A percentile compares a stretch with the other conserved stretches of the same genome.
Evolutionary conservation across 1,140 invertebrate genomes (phyloP).

Genomic region (Drosophila biarmipes): DNA sequence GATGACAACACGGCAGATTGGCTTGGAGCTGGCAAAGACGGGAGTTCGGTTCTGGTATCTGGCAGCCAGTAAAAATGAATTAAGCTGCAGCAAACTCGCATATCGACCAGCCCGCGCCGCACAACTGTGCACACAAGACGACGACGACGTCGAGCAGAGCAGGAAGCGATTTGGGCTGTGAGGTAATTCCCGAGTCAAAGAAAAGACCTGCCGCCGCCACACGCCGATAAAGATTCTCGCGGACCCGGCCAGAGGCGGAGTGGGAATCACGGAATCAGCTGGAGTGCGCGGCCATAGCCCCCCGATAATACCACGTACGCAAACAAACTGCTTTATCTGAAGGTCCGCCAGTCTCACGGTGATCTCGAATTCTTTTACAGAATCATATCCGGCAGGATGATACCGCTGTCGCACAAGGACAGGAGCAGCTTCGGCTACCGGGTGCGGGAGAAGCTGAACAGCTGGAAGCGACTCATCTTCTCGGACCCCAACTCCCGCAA

Average conservation of each 20-base stretch:
- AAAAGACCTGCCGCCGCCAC: slow-evolving; percentile 38
- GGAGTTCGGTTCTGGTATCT: slow-evolving; percentile 39
- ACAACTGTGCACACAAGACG: slow-evolving; percentile 62
- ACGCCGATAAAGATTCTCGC: slow-evolving; percentile 42
- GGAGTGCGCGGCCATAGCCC: slow-evolving; percentile 38
- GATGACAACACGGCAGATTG: slow-evolving; percentile 78
- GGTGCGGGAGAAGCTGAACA: slow-evolving; percentile 89
- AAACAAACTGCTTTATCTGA: slow-evolving; percentile 57
- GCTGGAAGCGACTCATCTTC: slow-evolving; percentile 94
- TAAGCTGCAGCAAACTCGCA: slow-evolving; percentile 49
- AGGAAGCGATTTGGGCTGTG: slow-evolving; percentile 57
- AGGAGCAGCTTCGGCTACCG: slow-evolving; percentile 87
- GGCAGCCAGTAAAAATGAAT: slow-evolving; percentile 58
- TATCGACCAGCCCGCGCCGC: slow-evolving; percentile 25
- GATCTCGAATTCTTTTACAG: slow-evolving; percentile 5
- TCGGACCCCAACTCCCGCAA: slow-evolving; percentile 97
- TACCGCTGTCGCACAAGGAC: slow-evolving; percentile 92
- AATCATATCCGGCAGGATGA: slow-evolving; percentile 50
- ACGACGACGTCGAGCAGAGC: slow-evolving; percentile 36
- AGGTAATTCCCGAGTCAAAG: slow-evolving; percentile 39
- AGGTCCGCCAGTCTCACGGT: not conserved
- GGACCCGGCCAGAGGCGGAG: slow-evolving; percentile 34
- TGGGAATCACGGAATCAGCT: slow-evolving; percentile 35
- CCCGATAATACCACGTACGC: slow-evolving; percentile 78
- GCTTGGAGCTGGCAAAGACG: slow-evolving; percentile 47